Percentiles rank a stretch among this genome's conserved stretches.
Evolutionary conservation across 2,113 vertebrate genomes (phyloP).

Genomic region (Trichomycterus rosablanca): DNA sequence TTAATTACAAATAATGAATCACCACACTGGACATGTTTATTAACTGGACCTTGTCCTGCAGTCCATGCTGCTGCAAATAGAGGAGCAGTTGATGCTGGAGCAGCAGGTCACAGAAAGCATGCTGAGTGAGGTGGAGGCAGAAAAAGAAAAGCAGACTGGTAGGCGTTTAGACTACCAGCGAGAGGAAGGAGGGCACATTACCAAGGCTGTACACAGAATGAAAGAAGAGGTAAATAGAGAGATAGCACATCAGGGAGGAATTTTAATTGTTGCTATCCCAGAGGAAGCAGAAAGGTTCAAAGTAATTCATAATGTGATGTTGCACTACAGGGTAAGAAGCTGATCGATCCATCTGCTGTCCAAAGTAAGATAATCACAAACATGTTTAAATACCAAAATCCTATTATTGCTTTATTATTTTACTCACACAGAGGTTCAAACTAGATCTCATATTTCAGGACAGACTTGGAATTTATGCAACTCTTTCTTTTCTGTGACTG

Average conservation of each 20-base stretch:
- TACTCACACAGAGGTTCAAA: too few species aligned
- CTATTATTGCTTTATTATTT: too few species aligned
- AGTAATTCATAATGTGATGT: neutral
- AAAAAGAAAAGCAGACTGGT: slow-evolving; percentile 16
- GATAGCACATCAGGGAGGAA: neutral
- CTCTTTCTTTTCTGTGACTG: too few species aligned
- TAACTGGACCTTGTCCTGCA: neutral
- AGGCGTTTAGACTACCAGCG: neutral
- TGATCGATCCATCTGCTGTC: slow-evolving; percentile 1
- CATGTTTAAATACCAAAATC: too few species aligned
- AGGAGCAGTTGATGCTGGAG: slow-evolving; percentile 22
- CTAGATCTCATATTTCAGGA: too few species aligned
- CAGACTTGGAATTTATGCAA: too few species aligned
- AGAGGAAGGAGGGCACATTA: neutral
- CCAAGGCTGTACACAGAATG: neutral
- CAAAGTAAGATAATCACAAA: slow-evolving; percentile 3
- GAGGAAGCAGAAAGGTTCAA: slow-evolving; percentile 1
- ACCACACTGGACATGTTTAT: neutral
- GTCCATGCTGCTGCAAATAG: slow-evolving; percentile 17
- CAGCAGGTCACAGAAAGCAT: neutral
- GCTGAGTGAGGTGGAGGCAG: slow-evolving; percentile 1
- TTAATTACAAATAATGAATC: neutral
- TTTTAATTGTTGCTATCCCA: neutral
- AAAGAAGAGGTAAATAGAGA: slow-evolving; percentile 12
- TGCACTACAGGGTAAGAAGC: neutral